Conservation (phyloP, 2,888 invertebrate species). For the Periphyllus acericola region DNA sequence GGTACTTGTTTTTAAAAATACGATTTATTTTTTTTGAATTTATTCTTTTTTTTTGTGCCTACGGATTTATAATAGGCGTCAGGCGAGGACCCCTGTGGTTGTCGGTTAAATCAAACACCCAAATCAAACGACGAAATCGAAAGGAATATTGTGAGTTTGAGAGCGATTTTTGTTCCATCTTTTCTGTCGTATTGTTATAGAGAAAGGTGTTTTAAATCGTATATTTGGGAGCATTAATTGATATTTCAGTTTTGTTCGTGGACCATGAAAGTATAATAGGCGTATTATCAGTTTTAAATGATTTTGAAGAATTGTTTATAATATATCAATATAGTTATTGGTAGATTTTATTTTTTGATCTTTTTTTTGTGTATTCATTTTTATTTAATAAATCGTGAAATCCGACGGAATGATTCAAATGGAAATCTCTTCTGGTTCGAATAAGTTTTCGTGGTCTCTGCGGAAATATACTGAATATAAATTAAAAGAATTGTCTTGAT, state of each 20-base stretch:
- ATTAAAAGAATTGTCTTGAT: too few species aligned
- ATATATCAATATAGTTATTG: too few species aligned
- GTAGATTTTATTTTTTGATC: too few species aligned
- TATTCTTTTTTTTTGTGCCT: constrained; percentile 44
- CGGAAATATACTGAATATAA: too few species aligned
- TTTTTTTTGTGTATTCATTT: too few species aligned
- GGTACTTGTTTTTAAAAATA: constrained; percentile 42
- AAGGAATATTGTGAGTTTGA: constrained; percentile 20
- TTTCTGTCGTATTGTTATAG: background rate
- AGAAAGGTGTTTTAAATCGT: background rate
- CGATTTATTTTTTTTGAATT: constrained; percentile 35
- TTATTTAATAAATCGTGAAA: too few species aligned
- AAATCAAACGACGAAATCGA: background rate
- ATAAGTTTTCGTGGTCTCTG: too few species aligned
- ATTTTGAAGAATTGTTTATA: too few species aligned
- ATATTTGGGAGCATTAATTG: background rate
- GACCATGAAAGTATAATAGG: background rate
- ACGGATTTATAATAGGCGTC: constrained; percentile 56
- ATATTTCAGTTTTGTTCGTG: background rate
- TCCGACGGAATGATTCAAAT: too few species aligned
- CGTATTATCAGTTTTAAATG: too few species aligned
- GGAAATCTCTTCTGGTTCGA: too few species aligned
- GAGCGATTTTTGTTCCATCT: background rate
- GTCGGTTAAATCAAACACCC: constrained; percentile 57
- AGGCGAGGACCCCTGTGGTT: constrained; percentile 52